These are phyloP conservation scores for Oxyura jamaicensis DNA, from an alignment of 2,113 vertebrate genomes.

Conservation along the genomic window DNA sequence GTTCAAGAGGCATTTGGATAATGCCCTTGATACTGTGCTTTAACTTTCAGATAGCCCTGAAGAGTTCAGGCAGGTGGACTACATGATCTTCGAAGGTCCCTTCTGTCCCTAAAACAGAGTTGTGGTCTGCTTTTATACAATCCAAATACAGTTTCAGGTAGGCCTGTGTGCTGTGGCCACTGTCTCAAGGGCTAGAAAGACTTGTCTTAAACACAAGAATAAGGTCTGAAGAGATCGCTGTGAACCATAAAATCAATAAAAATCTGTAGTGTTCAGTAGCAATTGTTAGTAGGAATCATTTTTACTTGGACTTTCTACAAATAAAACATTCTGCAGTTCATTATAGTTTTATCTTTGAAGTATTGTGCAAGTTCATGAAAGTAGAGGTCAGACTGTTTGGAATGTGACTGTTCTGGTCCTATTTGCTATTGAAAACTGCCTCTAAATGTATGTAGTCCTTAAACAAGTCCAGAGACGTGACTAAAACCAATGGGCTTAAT, in stretches of 20 bases:
- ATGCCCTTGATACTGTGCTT: too few relatives aligned
- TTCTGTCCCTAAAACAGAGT: neutral
- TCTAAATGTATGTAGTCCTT: neutral
- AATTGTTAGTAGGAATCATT: neutral
- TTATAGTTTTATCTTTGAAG: neutral
- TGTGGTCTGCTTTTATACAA: neutral
- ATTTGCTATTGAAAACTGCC: neutral
- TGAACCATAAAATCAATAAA: neutral
- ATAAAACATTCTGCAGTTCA: neutral
- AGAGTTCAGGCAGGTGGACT: too few relatives aligned
- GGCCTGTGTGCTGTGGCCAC: neutral
- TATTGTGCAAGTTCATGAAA: neutral
- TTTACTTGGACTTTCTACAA: neutral
- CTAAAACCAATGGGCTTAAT: neutral
- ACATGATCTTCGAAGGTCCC: too few relatives aligned
- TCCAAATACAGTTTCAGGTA: neutral
- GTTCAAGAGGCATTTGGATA: too few relatives aligned
- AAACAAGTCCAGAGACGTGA: neutral
- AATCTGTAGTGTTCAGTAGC: neutral
- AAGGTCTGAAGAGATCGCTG: neutral
- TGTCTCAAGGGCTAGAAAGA: neutral
- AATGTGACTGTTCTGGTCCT: constrained; percentile 3
- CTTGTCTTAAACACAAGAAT: neutral
- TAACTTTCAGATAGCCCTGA: too few relatives aligned
- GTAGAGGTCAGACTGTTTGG: neutral